A percentile compares a stretch with the other conserved stretches of the same genome.
phyloP scores from a whole-genome alignment of 2,797 vertebrate species.

The Sebastes dallii region DNA sequence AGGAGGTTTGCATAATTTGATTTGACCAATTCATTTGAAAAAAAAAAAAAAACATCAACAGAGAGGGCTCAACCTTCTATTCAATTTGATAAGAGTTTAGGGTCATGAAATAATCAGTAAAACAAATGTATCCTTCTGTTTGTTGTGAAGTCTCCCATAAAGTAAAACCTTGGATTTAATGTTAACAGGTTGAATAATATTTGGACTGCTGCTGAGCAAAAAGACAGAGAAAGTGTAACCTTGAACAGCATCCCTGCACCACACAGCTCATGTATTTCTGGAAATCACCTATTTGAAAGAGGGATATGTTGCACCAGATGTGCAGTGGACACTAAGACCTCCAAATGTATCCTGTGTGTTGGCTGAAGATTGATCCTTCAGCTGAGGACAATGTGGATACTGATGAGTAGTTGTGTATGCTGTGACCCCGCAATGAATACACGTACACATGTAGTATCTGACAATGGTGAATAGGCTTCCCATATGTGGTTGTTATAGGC shows the following conservation, averaged over 20 bases:
- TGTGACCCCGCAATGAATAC: neutral
- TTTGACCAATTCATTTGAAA: constrained; percentile 1
- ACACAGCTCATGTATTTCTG: constrained; percentile 16
- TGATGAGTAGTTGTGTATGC: neutral
- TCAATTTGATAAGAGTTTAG: neutral
- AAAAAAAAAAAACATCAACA: neutral
- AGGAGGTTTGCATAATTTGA: neutral
- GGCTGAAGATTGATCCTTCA: constrained; percentile 32
- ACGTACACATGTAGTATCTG: neutral
- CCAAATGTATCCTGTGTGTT: constrained; percentile 14
- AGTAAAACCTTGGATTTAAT: constrained; percentile 7
- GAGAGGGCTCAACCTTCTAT: neutral
- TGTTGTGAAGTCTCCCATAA: neutral
- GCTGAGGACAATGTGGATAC: neutral
- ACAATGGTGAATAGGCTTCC: neutral
- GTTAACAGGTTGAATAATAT: constrained; percentile 10
- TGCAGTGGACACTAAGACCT: neutral
- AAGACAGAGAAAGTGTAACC: constrained; percentile 6
- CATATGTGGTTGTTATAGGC: neutral
- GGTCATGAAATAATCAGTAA: constrained; percentile 14
- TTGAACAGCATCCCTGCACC: constrained; percentile 8
- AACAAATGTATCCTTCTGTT: neutral
- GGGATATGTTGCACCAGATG: constrained; percentile 12
- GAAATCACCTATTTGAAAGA: constrained; percentile 22
- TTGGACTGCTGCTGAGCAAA: constrained; percentile 14